Percentiles rank a stretch among this genome's conserved stretches.
Evolutionary conservation across 64 coral and sea anemone genomes (phyloP).

Genomic region (Montipora foliosa): DNA sequence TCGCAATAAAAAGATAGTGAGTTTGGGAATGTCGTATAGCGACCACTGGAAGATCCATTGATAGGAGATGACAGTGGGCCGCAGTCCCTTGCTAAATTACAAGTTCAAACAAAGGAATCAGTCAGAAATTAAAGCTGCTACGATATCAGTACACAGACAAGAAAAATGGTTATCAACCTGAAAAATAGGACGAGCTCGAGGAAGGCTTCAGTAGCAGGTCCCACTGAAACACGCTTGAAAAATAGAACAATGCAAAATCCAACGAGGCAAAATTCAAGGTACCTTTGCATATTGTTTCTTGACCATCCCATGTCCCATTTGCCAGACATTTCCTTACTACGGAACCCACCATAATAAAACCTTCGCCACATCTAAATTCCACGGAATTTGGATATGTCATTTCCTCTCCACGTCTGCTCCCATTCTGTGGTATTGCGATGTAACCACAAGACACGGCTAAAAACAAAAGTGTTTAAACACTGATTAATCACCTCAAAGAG

Average conservation of each 20-base stretch:
- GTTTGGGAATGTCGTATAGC: conserved; percentile 35
- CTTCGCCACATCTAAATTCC: conserved; percentile 26
- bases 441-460: background rate
- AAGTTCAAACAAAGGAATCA: background rate
- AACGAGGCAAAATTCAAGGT: background rate
- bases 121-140: background rate
- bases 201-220: background rate
- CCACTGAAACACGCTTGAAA: background rate
- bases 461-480: background rate
- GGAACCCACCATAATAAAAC: conserved; percentile 21
- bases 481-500: background rate
- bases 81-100: conserved; percentile 61
- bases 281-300: conserved; percentile 23
- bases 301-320: conserved; percentile 29
- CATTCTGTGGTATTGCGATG: background rate
- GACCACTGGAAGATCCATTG: conserved; percentile 43
- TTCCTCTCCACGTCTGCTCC: background rate
- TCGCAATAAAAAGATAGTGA: conserved; percentile 47
- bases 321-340: background rate
- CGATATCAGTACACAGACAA: background rate
- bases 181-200: too few species aligned
- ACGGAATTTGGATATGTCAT: background rate
- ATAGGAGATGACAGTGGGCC: conserved; percentile 44
- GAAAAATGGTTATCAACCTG: background rate
- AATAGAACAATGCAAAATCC: background rate